Evolutionary conservation across 2,797 vertebrate genomes (phyloP).

Genomic region (Antennarius maculatus): DNA sequence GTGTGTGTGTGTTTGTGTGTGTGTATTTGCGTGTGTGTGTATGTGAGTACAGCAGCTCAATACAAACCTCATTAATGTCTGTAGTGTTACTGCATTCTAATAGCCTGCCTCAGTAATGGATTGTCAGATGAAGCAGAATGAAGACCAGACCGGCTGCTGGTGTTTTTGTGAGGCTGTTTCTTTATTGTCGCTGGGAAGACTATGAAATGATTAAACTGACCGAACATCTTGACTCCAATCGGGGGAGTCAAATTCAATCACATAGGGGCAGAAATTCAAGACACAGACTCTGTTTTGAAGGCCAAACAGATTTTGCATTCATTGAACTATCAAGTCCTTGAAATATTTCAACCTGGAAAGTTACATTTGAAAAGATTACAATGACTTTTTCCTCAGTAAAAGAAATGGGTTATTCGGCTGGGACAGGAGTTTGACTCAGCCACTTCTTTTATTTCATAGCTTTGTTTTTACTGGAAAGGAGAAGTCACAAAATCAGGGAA

Average conservation of each 20-base stretch:
- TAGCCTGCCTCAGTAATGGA: slow-evolving; percentile 44
- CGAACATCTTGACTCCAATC: neutral
- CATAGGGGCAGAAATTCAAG: too few species aligned
- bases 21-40: neutral
- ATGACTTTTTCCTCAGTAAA: too few species aligned
- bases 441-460: slow-evolving; percentile 14
- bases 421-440: neutral
- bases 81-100: slow-evolving; percentile 65
- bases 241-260: too few species aligned
- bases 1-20: too few species aligned
- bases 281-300: too few species aligned
- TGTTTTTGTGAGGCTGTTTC: slow-evolving; percentile 17
- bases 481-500: slow-evolving; percentile 25
- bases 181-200: slow-evolving; percentile 22
- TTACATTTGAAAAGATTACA: too few species aligned
- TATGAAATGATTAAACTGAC: slow-evolving; percentile 17
- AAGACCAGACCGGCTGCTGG: slow-evolving; percentile 41
- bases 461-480: slow-evolving; percentile 20
- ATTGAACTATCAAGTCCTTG: too few species aligned
- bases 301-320: too few species aligned
- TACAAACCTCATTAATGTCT: slow-evolving; percentile 63
- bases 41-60: slow-evolving; percentile 41
- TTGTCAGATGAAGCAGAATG: slow-evolving; percentile 17
- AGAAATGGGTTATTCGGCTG: too few species aligned
- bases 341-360: too few species aligned